These are phyloP conservation scores for Archilochus colubris DNA, from an alignment of 2,113 vertebrate species.

Conservation along the genomic window DNA sequence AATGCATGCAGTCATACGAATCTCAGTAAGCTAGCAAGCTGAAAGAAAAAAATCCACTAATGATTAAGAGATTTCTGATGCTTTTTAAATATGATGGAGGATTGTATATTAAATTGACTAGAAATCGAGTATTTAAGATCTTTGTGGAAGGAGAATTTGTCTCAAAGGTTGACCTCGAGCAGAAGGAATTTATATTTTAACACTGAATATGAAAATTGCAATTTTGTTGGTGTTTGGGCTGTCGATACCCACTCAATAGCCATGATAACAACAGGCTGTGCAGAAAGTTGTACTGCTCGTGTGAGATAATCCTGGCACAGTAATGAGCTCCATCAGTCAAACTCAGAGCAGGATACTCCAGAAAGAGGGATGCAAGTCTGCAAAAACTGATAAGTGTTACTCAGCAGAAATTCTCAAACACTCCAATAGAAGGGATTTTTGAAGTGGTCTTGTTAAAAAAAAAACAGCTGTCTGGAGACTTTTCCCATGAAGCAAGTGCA, in stretches of 20 bases:
- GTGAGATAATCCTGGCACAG: conserved; percentile 10
- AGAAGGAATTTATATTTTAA: neutral
- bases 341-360: neutral
- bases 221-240: neutral
- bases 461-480: neutral
- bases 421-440: neutral
- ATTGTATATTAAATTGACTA: neutral
- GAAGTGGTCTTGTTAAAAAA: neutral
- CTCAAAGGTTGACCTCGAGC: neutral
- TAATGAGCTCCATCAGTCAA: conserved; percentile 43
- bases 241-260: neutral
- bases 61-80: neutral
- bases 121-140: neutral
- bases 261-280: neutral
- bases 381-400: conserved; percentile 30
- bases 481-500: neutral
- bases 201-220: neutral
- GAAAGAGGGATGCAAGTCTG: neutral
- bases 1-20: neutral
- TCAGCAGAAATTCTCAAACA: conserved; percentile 7
- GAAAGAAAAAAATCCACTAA: neutral
- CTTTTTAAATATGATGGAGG: neutral
- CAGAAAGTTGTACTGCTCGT: neutral
- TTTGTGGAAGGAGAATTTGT: neutral
- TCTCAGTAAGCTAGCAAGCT: neutral